Evolutionary conservation across 2,797 vertebrate genomes (phyloP).

Genomic region (Sebastes alutus): DNA sequence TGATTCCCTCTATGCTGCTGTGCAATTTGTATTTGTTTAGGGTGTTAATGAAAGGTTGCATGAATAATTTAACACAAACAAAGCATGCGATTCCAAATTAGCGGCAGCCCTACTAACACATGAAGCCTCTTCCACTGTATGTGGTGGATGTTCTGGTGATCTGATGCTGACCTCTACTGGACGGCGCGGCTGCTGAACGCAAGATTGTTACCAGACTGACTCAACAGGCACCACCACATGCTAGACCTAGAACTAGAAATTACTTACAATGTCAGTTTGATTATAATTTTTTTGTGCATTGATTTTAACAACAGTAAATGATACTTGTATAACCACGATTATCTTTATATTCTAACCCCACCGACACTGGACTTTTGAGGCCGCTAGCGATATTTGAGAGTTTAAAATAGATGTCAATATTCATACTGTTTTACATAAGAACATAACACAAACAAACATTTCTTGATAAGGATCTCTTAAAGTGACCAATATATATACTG

Average conservation of each 20-base stretch:
- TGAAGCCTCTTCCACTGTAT: not conserved
- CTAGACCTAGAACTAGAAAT: not conserved
- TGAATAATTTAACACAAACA: slow-evolving; percentile 76
- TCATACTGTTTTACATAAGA: not conserved
- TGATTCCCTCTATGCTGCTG: slow-evolving; percentile 41
- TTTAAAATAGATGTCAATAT: not conserved
- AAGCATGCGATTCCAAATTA: slow-evolving; percentile 55
- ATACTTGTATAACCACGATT: not conserved
- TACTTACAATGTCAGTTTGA: not conserved
- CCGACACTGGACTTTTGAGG: not conserved
- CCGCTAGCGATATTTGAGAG: not conserved
- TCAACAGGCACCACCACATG: not conserved
- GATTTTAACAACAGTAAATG: not conserved
- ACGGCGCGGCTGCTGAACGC: not conserved
- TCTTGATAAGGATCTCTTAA: not conserved
- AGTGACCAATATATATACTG: too few relatives aligned
- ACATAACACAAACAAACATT: not conserved
- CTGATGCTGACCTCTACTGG: slow-evolving; percentile 78
- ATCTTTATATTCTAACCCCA: not conserved
- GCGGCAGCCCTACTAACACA: slow-evolving; percentile 28
- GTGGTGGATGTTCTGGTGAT: slow-evolving; percentile 29
- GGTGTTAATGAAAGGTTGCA: slow-evolving; percentile 71
- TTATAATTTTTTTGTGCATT: not conserved
- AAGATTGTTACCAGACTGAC: not conserved
- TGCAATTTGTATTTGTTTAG: slow-evolving; percentile 72